A percentile compares a stretch with the other conserved stretches of the same genome.
Evolutionary conservation across 2,113 vertebrate species (phyloP).

Genomic region (Centrocercus urophasianus): DNA sequence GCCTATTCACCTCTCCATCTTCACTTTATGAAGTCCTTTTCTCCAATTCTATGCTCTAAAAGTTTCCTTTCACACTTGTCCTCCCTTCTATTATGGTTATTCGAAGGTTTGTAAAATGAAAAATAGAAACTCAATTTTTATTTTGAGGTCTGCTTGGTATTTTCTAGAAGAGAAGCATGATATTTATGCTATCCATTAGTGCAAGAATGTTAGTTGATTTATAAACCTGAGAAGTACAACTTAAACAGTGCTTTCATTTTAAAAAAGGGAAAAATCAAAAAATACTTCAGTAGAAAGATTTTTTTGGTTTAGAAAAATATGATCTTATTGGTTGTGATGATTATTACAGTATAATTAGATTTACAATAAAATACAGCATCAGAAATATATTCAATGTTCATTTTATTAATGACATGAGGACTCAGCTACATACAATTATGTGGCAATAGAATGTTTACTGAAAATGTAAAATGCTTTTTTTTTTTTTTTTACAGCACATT

Average conservation of each 20-base stretch:
- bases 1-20: background rate
- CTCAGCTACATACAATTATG: background rate
- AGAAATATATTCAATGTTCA: background rate
- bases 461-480: background rate
- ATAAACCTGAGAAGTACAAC: background rate
- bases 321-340: background rate
- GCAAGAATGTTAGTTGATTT: background rate
- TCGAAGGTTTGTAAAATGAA: background rate
- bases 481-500: background rate
- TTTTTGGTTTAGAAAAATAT: background rate
- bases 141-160: background rate
- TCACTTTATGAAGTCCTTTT: background rate
- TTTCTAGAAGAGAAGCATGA: background rate
- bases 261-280: background rate
- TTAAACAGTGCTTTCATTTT: background rate
- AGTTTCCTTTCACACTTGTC: background rate
- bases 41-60: background rate
- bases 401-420: background rate
- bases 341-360: background rate
- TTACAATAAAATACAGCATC: background rate
- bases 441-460: background rate
- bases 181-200: background rate
- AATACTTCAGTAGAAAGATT: background rate
- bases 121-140: background rate
- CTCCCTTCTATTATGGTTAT: background rate